Conservation (phyloP, 2,797 vertebrate genomes). For the Rhinoraja longicauda region DNA sequence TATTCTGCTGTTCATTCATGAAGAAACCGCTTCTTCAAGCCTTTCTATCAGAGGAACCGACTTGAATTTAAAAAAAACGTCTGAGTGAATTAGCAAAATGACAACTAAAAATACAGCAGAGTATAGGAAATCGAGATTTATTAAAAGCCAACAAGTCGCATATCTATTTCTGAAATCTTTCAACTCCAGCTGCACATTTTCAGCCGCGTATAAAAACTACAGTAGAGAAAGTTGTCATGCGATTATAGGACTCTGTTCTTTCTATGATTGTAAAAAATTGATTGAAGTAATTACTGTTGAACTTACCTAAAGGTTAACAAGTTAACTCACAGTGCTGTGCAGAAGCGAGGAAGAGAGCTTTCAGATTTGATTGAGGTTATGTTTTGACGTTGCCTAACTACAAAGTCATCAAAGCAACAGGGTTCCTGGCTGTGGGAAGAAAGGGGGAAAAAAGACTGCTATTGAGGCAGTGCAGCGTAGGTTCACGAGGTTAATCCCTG, state of each 20-base stretch:
- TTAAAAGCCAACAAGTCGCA: background rate
- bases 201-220: background rate
- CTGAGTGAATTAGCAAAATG: background rate
- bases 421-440: background rate
- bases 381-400: background rate
- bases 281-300: constrained; percentile 9
- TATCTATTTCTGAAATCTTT: background rate
- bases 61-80: background rate
- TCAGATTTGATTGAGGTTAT: background rate
- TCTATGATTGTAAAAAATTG: background rate
- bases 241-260: background rate
- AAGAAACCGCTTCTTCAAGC: background rate
- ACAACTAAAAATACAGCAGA: background rate
- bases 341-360: background rate
- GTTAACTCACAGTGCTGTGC: background rate
- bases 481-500: no score
- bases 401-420: background rate
- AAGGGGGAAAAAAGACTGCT: no score
- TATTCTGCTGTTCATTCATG: background rate
- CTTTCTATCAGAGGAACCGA: background rate
- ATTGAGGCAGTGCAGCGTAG: no score
- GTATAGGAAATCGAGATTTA: background rate
- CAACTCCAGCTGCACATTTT: background rate
- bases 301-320: background rate
- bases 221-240: background rate